Evolutionary conservation across 2,797 vertebrate genomes (phyloP).

Genomic region (Heliangelus exortis): DNA sequence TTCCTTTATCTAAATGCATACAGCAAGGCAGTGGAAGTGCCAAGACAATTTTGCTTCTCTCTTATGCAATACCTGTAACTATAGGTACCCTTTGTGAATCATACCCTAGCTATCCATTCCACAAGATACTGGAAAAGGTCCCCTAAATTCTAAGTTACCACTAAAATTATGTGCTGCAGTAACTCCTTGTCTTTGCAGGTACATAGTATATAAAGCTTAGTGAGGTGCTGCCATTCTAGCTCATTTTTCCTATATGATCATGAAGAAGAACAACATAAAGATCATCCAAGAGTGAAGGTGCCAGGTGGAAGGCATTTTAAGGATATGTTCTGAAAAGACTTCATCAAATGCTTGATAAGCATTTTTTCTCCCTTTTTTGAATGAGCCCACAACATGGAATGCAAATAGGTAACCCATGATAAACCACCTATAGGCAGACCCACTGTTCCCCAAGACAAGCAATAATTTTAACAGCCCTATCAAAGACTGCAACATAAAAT

Average conservation of each 20-base stretch:
- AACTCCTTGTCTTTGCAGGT: not conserved
- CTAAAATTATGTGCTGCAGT: not conserved
- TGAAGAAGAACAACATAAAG: not conserved
- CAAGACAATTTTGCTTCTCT: not conserved
- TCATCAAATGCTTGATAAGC: not conserved
- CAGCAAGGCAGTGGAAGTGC: not conserved
- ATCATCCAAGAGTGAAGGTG: not conserved
- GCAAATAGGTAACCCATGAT: not conserved
- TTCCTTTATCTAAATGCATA: not conserved
- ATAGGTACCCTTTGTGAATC: not conserved
- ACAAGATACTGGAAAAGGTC: not conserved
- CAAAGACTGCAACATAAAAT: not conserved
- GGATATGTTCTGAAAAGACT: not conserved
- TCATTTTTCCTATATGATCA: not conserved
- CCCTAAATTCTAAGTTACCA: not conserved
- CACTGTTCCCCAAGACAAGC: not conserved
- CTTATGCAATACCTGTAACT: not conserved
- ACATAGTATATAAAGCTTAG: not conserved
- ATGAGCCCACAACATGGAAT: rapidly evolving
- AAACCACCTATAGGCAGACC: not conserved
- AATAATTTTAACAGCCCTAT: not conserved
- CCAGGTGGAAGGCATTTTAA: not conserved
- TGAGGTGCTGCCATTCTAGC: not conserved
- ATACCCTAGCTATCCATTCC: not conserved
- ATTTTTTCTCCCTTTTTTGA: not conserved